Base-by-base conservation (phyloP, 2,113 vertebrate species). In the Chunga burmeisteri region DNA sequence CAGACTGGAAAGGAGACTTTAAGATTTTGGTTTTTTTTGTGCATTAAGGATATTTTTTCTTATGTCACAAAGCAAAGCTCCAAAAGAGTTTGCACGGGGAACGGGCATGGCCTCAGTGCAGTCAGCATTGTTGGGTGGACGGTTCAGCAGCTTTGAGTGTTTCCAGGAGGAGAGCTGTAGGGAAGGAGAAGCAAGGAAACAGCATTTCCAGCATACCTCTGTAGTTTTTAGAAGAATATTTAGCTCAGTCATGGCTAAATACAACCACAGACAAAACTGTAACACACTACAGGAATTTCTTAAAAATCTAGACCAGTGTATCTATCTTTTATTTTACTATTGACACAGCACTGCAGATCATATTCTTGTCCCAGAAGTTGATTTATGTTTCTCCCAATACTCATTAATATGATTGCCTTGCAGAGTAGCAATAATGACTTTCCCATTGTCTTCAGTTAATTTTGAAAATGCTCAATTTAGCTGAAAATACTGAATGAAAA, bases 1-100 rank as follows among this genome's bases (percentile, higher is more conserved):
- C 87, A 89, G 61, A 85, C 83, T 83, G 86, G 92, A 93, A 94
- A 83, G 65, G 68, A 84, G 72, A 79, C 75, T 65, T 86, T 61
- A 92, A 56, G 34, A 38, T 40, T 44, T 36, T 14, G 81, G 50
- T 47, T 90, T 74, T 42, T 5, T 85, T 91, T 95, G 49, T 95
- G 86, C 82, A 87, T 59, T 78, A 77, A 63, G 82, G 55, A 34
- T 74, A 46, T 88, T 94, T 90, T 52, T 75, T 22, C 80, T 81
- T 53, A 85, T 67, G 71, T 93, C 67, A 74, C 75, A 61, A 66
- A 77, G n/a, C 15, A 50, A 93, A 79, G 32, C 38, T 77, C 53
- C 8, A 11, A 44, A 75, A 53, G 46, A 55, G 29, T 29, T 81
- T 52, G 14, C 40, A 17, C 7, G 3, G 0, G 34, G 14, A 74